Base-by-base conservation (phyloP, 2,888 invertebrate species). In the Ectropis crepuscularia region DNA sequence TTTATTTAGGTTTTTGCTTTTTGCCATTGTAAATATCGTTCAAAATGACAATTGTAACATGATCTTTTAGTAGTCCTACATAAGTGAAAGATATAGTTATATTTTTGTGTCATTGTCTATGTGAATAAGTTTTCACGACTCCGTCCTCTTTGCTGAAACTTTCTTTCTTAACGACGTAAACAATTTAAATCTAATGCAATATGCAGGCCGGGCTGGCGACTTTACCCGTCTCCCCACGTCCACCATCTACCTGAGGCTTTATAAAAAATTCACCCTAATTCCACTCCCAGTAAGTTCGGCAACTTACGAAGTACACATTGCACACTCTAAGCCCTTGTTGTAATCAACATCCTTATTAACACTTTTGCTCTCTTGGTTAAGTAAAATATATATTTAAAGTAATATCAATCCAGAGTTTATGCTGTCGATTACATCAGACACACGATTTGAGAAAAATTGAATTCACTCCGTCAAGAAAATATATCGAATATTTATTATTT, bases 151-250 rank as follows among this genome's bases (percentile, higher is more conserved):
- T 69, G 74, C 72, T 70, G 72, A 75, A 89, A 90, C 79, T 90
- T 90, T 86, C 83, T 88, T 88, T 88, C 89, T 88, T 90, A 91
- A 90, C 89, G 90, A 90, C 90, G 89, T 90, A 90, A 91, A 91
- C 89, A 90, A 90, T 91, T 91, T 91, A 89, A 90, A 89, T 87
- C 87, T 90, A 90, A 91, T 91, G 88, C 87, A 91, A 91, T 88
- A 91, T 90, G 90, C 90, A 90, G 86, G 81, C 80, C 78, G 72
- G 69, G 80, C 80, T 78, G 80, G 79, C 80, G 82, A 85, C 85
- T 87, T 76, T 72, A 49, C 76, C 78, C 72, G 65, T 63, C 74
- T 55, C 73, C 72, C 78, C 77, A 70, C 73, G 57, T 68, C 73
- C 65, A 74, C 75, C 71, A 68, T 61, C 74, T 83, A 86, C 88